A percentile compares a stretch with the other conserved stretches of the same genome.
These are phyloP conservation scores for Drosophila neocordata DNA, from an alignment of 1,140 invertebrate species.

Conservation along the genomic window DNA sequence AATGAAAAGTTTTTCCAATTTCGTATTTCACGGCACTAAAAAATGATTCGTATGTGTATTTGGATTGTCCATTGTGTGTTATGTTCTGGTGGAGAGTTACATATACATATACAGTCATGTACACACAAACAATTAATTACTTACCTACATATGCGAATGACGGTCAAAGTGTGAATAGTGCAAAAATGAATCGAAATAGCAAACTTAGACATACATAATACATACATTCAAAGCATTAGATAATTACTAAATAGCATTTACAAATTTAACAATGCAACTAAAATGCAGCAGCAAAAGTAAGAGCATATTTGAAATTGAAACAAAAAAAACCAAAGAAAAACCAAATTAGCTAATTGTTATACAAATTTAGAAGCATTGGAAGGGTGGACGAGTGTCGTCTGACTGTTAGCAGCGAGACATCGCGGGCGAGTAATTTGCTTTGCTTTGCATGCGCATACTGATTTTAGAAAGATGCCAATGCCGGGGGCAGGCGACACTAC, in stretches of 20 bases:
- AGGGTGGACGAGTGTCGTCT: slow-evolving; percentile 16
- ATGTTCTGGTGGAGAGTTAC: neutral
- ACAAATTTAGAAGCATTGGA: slow-evolving; percentile 27
- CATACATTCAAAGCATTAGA: slow-evolving; percentile 45
- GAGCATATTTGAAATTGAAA: slow-evolving; percentile 18
- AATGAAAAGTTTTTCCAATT: slow-evolving; percentile 1
- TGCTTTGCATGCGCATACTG: neutral
- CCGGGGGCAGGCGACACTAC: neutral
- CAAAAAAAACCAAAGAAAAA: slow-evolving; percentile 26
- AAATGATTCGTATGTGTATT: neutral
- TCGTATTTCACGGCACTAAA: neutral
- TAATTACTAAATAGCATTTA: slow-evolving; percentile 46
- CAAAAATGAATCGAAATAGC: slow-evolving; percentile 28
- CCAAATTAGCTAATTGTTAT: slow-evolving; percentile 58
- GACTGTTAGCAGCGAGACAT: neutral
- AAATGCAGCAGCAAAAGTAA: slow-evolving; percentile 17
- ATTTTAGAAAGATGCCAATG: neutral
- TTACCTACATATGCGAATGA: neutral
- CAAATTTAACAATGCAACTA: slow-evolving; percentile 37
- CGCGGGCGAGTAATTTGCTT: neutral
- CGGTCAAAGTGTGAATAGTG: slow-evolving; percentile 1
- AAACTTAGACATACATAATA: slow-evolving; percentile 7
- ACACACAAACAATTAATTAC: neutral
- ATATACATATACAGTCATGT: neutral
- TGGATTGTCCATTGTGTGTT: neutral